Conservation (phyloP, 2,113 vertebrate genomes). For the Silurus meridionalis region DNA sequence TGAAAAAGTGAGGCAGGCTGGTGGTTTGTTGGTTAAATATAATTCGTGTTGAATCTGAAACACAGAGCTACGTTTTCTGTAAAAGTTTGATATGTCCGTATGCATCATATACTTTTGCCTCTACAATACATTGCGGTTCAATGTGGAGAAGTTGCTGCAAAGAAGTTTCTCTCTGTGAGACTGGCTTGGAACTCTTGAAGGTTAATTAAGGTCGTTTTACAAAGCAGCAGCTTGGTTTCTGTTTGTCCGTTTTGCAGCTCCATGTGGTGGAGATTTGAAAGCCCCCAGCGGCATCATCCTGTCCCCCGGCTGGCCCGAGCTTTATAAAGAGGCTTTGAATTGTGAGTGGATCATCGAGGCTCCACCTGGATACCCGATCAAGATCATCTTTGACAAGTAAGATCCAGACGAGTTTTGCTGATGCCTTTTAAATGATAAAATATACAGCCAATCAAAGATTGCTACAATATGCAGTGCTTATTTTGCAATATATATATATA, state of each 20-base stretch:
- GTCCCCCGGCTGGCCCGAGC: conserved; percentile 96
- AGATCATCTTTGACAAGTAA: conserved; percentile 99
- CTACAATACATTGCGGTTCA: not conserved
- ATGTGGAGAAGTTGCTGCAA: not conserved
- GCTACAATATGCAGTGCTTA: not conserved
- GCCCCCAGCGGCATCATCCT: conserved; percentile 93
- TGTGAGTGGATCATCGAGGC: conserved; percentile 98
- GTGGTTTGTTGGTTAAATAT: not conserved
- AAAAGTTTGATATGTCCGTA: not conserved
- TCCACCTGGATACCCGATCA: conserved; percentile 96
- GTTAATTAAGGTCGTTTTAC: conserved; percentile 11
- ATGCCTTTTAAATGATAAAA: not conserved
- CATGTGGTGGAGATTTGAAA: conserved; percentile 93
- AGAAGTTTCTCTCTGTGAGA: not conserved
- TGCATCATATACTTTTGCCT: not conserved
- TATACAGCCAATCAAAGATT: not conserved
- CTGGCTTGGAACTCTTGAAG: conserved; percentile 1
- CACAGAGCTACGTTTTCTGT: not conserved
- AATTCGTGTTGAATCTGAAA: not conserved
- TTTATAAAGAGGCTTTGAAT: conserved; percentile 97
- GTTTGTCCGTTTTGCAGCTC: conserved; percentile 72
- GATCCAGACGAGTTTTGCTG: conserved; percentile 37
- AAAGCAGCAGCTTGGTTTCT: conserved; percentile 25
- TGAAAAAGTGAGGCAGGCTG: not conserved
- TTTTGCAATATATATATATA: too few relatives aligned